Evolutionary conservation across 2,888 invertebrate genomes (phyloP).

Genomic region (Heteropelma amictum): DNA sequence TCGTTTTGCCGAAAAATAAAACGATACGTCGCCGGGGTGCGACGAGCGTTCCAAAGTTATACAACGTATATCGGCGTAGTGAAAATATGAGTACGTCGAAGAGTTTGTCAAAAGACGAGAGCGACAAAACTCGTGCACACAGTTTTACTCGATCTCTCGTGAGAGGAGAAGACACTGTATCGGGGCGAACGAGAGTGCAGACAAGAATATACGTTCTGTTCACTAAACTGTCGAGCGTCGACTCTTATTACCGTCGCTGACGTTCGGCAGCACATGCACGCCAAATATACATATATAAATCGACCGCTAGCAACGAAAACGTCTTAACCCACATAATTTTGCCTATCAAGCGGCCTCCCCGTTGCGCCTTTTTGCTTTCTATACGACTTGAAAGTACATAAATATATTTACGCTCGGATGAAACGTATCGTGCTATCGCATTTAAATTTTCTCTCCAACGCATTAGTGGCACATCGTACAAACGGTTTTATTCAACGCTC

Average conservation of each 20-base stretch:
- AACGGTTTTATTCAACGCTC: no score
- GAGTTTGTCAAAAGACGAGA: constrained; percentile 24
- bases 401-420: no score
- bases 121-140: neutral
- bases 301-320: neutral
- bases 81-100: constrained; percentile 16
- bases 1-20: no score
- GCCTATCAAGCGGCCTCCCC: neutral
- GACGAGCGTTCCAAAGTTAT: neutral
- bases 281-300: neutral
- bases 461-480: no score
- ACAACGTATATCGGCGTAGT: neutral
- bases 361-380: neutral
- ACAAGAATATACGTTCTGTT: constrained; percentile 49
- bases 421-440: no score
- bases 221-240: constrained; percentile 39
- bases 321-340: neutral
- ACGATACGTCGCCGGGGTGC: no score
- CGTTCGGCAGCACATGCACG: constrained; percentile 36
- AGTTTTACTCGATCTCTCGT: neutral
- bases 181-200: constrained; percentile 38
- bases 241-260: constrained; percentile 36
- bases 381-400: no score
- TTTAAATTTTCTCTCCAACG: no score
- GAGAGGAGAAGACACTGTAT: constrained; percentile 19